Conservation (phyloP, 53 echinoderm and acorn worm species). For the Glandiceps talaboti region DNA sequence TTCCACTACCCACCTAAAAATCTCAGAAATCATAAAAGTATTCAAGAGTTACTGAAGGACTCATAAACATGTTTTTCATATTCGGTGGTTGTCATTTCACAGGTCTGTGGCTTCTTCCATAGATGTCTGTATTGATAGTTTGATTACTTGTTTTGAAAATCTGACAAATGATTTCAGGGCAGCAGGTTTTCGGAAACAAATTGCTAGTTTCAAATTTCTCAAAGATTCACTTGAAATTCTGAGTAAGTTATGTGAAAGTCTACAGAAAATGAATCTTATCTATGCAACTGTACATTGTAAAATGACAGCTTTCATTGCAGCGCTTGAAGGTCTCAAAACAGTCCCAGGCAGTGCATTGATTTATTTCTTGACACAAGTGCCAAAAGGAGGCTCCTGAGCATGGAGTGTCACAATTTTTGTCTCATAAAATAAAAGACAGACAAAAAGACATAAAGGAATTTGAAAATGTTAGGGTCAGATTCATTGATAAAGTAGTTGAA, state of each 20-base stretch:
- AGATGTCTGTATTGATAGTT: background rate
- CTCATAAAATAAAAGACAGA: background rate
- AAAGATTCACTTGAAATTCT: background rate
- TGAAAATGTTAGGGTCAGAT: background rate
- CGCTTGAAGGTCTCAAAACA: background rate
- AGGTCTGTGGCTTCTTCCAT: background rate
- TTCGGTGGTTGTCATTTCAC: background rate
- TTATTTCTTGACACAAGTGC: background rate
- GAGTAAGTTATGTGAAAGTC: background rate
- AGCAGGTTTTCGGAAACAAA: background rate
- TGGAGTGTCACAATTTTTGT: background rate
- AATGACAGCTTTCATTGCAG: background rate
- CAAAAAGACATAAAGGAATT: background rate
- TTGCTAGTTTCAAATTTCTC: background rate
- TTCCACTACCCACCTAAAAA: background rate
- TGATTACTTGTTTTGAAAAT: background rate
- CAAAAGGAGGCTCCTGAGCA: background rate
- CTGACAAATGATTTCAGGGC: background rate
- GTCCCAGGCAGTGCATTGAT: background rate
- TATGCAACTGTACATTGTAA: background rate
- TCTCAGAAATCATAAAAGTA: background rate
- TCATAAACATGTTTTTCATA: background rate
- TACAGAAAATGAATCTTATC: background rate
- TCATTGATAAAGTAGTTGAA: background rate
- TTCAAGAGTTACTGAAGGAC: background rate